Evolutionary conservation across 2,797 vertebrate species (phyloP).

Genomic region (Salmo trutta): DNA sequence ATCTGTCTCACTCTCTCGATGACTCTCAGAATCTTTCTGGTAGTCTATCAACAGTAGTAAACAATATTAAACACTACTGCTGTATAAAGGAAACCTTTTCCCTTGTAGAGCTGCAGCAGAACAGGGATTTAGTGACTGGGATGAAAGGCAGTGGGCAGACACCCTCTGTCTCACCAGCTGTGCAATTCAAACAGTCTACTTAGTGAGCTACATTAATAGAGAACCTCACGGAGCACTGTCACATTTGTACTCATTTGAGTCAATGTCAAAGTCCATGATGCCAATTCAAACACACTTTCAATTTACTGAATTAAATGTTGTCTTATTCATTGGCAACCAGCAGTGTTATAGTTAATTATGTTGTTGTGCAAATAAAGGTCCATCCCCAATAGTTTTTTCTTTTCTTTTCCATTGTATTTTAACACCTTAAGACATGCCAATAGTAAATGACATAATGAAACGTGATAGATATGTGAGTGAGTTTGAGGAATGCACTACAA

Average conservation of each 20-base stretch:
- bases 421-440: not conserved
- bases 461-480: slow-evolving; percentile 2
- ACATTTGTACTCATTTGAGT: not conserved
- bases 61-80: not conserved
- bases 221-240: not conserved
- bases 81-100: not conserved
- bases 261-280: not conserved
- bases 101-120: not conserved
- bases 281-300: not conserved
- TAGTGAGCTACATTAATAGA: too few relatives aligned
- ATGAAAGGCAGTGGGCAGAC: not conserved
- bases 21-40: not conserved
- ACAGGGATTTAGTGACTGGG: not conserved
- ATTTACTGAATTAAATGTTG: not conserved
- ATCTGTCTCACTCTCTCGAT: not conserved
- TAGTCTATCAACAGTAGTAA: not conserved
- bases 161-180: not conserved
- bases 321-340: not conserved
- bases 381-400: not conserved
- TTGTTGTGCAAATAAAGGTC: not conserved
- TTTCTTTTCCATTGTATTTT: not conserved
- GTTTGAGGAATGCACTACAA: slow-evolving; percentile 8
- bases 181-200: not conserved
- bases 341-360: not conserved
- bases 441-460: not conserved